Evolutionary conservation across 1,140 invertebrate species (phyloP).

Genomic region (Eueides isabella): DNA sequence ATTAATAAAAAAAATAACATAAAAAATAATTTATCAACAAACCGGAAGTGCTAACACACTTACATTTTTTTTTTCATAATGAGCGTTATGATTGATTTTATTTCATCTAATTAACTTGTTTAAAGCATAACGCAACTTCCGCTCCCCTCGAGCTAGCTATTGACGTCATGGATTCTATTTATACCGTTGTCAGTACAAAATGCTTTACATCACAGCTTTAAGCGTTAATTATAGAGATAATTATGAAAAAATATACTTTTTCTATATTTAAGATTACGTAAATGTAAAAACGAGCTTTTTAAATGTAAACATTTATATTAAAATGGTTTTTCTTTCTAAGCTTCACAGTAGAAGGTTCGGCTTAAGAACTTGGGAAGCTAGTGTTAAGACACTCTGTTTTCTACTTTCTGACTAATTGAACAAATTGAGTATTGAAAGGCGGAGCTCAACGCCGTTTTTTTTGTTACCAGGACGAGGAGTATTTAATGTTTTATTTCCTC

Average conservation of each 20-base stretch:
- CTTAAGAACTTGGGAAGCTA: too few relatives aligned
- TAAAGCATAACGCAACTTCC: not conserved
- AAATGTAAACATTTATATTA: too few relatives aligned
- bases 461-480: too few relatives aligned
- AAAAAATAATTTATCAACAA: too few relatives aligned
- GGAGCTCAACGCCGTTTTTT: too few relatives aligned
- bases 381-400: too few relatives aligned
- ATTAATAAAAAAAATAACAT: too few relatives aligned
- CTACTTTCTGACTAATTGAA: too few relatives aligned
- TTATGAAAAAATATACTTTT: not conserved
- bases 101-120: not conserved
- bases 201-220: not conserved
- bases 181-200: not conserved
- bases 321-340: too few relatives aligned
- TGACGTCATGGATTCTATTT: conserved; percentile 10
- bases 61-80: not conserved
- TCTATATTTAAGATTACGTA: not conserved
- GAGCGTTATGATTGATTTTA: not conserved
- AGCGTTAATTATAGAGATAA: not conserved
- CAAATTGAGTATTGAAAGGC: too few relatives aligned
- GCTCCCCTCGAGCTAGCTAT: not conserved
- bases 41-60: not conserved
- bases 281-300: not conserved
- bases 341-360: too few relatives aligned
- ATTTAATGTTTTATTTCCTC: too few relatives aligned